phyloP scores from a whole-genome alignment of 2,113 vertebrate species.

The Catharus minimus region DNA sequence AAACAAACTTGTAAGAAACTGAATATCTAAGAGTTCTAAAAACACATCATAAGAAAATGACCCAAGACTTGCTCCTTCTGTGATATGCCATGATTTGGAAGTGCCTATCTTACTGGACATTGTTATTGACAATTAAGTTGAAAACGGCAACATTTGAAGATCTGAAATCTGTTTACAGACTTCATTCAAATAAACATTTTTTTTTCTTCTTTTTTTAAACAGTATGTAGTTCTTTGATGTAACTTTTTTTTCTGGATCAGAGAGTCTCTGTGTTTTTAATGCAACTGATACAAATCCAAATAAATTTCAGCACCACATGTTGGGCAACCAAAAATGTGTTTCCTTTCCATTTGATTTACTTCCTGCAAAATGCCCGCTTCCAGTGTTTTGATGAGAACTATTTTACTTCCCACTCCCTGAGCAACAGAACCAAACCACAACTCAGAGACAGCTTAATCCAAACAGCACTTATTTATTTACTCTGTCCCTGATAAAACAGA shows the following conservation, averaged over 20 bases:
- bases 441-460: background rate
- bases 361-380: background rate
- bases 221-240: background rate
- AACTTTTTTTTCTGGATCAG: background rate
- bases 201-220: background rate
- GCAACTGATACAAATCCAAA: background rate
- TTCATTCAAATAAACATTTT: too few relatives aligned
- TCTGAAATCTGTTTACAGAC: background rate
- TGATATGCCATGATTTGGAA: background rate
- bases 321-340: background rate
- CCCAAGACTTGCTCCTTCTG: background rate
- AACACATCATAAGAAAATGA: background rate
- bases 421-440: background rate
- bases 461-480: background rate
- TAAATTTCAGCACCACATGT: background rate
- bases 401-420: background rate
- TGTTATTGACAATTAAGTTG: background rate
- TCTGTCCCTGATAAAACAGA: background rate
- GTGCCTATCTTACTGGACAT: background rate
- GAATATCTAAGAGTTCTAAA: background rate
- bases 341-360: background rate
- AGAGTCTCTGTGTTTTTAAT: background rate
- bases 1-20: accelerated
- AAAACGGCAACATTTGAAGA: background rate
- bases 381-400: background rate